A percentile compares a stretch with the other conserved stretches of the same genome.
Evolutionary conservation across 1,140 invertebrate species (phyloP).

Genomic region (Colletes latitarsis): DNA sequence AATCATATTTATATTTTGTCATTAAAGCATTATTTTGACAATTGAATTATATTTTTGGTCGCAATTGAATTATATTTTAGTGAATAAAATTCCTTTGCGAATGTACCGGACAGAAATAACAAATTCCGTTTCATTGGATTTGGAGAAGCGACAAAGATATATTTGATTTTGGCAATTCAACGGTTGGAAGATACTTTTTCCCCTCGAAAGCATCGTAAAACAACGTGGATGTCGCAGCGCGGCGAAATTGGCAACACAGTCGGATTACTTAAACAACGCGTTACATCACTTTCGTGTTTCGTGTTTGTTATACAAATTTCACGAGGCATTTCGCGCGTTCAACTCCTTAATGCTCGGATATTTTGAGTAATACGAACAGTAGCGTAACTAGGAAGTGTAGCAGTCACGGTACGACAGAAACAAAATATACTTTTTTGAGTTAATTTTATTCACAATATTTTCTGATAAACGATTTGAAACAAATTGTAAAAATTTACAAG

Average conservation of each 20-base stretch:
- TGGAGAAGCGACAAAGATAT: background rate
- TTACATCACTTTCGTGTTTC: background rate
- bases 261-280: background rate
- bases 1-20: too few relatives aligned
- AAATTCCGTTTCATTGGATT: background rate
- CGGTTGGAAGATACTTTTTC: constrained; percentile 11
- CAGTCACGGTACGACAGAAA: too few relatives aligned
- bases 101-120: too few relatives aligned
- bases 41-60: background rate
- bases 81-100: too few relatives aligned
- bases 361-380: too few relatives aligned
- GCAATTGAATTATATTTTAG: background rate
- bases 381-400: too few relatives aligned
- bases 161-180: background rate
- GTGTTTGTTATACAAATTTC: background rate
- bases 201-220: too few relatives aligned
- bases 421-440: too few relatives aligned
- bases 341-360: background rate
- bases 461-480: too few relatives aligned
- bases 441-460: too few relatives aligned
- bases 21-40: too few relatives aligned
- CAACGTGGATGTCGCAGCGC: background rate
- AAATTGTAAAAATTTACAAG: too few relatives aligned
- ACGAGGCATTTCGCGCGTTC: background rate
- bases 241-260: constrained; percentile 10